Conservation (phyloP, 2,113 vertebrate genomes). For the Charina bottae region DNA sequence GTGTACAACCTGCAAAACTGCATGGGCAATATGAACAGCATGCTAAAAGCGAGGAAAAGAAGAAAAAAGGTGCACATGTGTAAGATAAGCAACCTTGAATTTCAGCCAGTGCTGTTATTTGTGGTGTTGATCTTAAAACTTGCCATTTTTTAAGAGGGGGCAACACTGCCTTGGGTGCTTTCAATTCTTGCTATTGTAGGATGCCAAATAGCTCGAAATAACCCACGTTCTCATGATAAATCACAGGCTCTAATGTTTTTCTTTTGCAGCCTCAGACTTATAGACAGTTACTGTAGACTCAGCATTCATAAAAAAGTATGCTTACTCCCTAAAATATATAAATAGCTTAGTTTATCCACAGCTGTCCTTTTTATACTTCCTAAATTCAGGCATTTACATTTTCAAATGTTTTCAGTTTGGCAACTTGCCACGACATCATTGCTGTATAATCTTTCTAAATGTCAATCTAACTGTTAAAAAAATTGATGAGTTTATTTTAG, state of each 20-base stretch:
- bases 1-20: background rate
- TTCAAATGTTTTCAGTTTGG: background rate
- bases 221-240: background rate
- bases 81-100: background rate
- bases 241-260: background rate
- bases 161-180: background rate
- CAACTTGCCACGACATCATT: background rate
- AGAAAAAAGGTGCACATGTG: background rate
- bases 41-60: background rate
- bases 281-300: background rate
- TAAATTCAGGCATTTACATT: background rate
- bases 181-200: background rate
- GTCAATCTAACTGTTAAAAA: slow-evolving; percentile 54
- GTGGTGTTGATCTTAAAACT: background rate
- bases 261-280: background rate
- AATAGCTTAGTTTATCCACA: background rate
- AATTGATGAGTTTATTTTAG: slow-evolving; percentile 57
- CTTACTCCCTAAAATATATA: background rate
- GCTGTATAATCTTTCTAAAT: slow-evolving; percentile 30
- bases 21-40: background rate
- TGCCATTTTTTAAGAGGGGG: background rate
- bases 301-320: background rate
- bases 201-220: background rate
- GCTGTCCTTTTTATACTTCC: background rate
- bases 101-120: background rate